A percentile compares a stretch with the other conserved stretches of the same genome.
Conservation (phyloP, 2,888 invertebrate genomes). For the Leuctra nigra region DNA sequence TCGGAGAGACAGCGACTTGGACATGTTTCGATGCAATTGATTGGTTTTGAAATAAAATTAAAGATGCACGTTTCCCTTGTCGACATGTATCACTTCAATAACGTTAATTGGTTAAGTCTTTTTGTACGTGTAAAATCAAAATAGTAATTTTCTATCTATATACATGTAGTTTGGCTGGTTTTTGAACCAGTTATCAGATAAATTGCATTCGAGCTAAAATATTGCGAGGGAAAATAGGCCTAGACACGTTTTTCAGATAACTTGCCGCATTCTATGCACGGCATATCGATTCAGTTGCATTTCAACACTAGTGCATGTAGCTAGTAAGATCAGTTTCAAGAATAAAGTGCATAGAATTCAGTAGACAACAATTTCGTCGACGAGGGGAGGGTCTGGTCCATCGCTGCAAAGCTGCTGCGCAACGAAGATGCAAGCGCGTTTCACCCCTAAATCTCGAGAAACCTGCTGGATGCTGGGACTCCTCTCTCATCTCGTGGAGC, state of each 20-base stretch:
- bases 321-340: not conserved
- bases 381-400: not conserved
- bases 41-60: no score
- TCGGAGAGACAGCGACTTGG: no score
- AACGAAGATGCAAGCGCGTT: not conserved
- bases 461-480: no score
- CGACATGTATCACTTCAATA: no score
- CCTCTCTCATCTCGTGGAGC: conserved; percentile 4
- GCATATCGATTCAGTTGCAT: conserved; percentile 4
- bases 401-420: not conserved
- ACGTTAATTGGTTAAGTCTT: no score
- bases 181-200: conserved; percentile 12
- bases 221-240: not conserved
- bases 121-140: not conserved
- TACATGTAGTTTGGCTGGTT: not conserved
- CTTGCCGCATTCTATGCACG: not conserved
- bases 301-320: not conserved
- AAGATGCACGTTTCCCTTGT: no score
- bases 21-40: no score
- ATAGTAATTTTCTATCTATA: not conserved
- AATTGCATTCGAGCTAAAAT: not conserved
- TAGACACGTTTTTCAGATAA: conserved; percentile 6
- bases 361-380: not conserved
- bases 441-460: conserved; percentile 3
- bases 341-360: not conserved